These are phyloP conservation scores for Leucophenga maculata DNA, from an alignment of 2,888 invertebrate genomes.

Conservation along the genomic window DNA sequence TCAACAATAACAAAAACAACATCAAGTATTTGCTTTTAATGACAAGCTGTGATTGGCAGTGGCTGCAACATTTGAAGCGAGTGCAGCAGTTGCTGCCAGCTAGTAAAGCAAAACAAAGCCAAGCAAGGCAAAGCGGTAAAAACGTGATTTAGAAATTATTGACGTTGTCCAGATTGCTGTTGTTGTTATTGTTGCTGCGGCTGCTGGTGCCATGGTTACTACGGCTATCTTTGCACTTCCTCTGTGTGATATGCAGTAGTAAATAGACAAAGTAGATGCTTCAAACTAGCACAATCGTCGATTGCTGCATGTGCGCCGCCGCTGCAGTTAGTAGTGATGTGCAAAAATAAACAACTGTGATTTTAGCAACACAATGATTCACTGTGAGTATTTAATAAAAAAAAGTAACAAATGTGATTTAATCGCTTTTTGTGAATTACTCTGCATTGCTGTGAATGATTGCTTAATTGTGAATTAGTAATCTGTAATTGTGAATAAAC, in stretches of 20 bases:
- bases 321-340: too few species aligned
- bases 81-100: slow-evolving; percentile 38
- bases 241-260: too few species aligned
- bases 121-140: slow-evolving; percentile 60
- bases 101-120: too few species aligned
- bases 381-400: too few species aligned
- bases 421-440: too few species aligned
- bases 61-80: slow-evolving; percentile 9
- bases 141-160: slow-evolving; percentile 65
- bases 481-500: too few species aligned
- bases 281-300: slow-evolving; percentile 20
- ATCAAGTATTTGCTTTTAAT: slow-evolving; percentile 25
- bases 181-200: slow-evolving; percentile 15
- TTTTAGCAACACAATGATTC: too few species aligned
- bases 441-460: too few species aligned
- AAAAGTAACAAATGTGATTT: too few species aligned
- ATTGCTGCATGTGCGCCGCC: neutral
- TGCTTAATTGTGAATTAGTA: too few species aligned
- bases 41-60: slow-evolving; percentile 19
- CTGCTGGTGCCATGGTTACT: too few species aligned
- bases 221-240: neutral
- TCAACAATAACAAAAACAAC: slow-evolving; percentile 9
- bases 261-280: slow-evolving; percentile 4
- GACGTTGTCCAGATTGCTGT: slow-evolving; percentile 38
- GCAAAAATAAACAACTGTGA: too few species aligned